These are phyloP conservation scores for Zeus faber DNA, from an alignment of 2,113 vertebrate species.

Conservation along the genomic window DNA sequence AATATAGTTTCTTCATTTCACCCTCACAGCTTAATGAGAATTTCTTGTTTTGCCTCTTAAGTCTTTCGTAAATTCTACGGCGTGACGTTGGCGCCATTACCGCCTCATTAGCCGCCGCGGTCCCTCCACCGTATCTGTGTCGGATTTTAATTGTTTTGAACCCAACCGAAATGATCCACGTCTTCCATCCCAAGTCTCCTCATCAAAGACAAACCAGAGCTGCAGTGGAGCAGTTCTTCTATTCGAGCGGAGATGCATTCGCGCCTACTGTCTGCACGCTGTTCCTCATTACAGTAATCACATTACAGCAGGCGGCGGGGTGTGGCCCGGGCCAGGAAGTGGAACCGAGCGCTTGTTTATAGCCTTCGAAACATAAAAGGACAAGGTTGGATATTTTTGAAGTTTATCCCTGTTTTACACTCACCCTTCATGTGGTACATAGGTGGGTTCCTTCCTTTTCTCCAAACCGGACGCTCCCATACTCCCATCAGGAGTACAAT, in stretches of 20 bases:
- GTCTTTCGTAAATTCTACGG: too few relatives aligned
- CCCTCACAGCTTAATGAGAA: not conserved
- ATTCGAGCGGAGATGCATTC: not conserved
- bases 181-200: constrained; percentile 7
- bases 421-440: too few relatives aligned
- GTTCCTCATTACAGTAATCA: constrained; percentile 7
- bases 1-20: not conserved
- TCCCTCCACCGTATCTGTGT: not conserved
- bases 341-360: not conserved
- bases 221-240: not conserved
- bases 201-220: constrained; percentile 13
- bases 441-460: too few relatives aligned
- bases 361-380: too few relatives aligned
- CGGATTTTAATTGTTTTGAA: constrained; percentile 6
- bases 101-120: not conserved
- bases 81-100: not conserved
- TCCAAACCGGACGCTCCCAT: too few relatives aligned
- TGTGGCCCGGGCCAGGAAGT: constrained; percentile 6
- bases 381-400: too few relatives aligned
- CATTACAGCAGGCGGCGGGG: constrained; percentile 17
- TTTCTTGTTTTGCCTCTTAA: not conserved
- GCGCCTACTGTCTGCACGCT: constrained; percentile 1
- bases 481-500: too few relatives aligned
- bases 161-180: constrained; percentile 5
- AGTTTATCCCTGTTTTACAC: too few relatives aligned